Percentiles rank a stretch among this genome's conserved stretches.
Evolutionary conservation across 2,888 invertebrate genomes (phyloP).

Genomic region (Coleophora flavipennella): DNA sequence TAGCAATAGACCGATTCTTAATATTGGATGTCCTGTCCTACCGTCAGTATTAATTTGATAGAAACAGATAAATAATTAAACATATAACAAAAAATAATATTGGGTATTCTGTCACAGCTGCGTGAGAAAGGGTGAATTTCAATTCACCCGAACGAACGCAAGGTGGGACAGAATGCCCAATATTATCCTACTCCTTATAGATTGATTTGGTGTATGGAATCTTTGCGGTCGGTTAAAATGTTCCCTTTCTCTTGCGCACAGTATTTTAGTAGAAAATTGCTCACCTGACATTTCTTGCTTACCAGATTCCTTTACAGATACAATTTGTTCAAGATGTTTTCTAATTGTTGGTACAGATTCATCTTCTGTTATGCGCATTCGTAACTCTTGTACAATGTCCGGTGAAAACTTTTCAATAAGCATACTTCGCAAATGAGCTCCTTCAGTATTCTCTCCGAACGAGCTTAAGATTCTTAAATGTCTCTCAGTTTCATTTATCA

Average conservation of each 20-base stretch:
- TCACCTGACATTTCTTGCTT: constrained; percentile 1
- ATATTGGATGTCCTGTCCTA: no score
- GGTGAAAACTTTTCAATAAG: constrained; percentile 12
- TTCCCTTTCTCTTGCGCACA: neutral
- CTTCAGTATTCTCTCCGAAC: constrained; percentile 7
- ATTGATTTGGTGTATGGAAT: neutral
- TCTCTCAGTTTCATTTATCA: constrained; percentile 9
- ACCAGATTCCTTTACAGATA: constrained; percentile 10
- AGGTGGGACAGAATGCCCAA: no score
- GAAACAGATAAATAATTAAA: no score
- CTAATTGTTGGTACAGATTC: constrained; percentile 9
- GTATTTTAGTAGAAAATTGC: neutral
- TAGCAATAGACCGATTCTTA: no score
- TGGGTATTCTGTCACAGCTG: no score
- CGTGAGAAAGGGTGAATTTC: no score
- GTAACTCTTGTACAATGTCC: constrained; percentile 12
- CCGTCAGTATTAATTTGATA: no score
- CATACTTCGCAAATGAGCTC: constrained; percentile 5
- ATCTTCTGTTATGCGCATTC: constrained; percentile 7
- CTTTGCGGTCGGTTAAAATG: neutral
- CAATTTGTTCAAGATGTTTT: constrained; percentile 8
- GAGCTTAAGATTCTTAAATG: constrained; percentile 9
- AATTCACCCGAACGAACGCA: no score
- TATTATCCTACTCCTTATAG: neutral
- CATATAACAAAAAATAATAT: no score